Evolutionary conservation across 1,140 invertebrate species (phyloP).

Genomic region (Pseudomyrmex pallidus): DNA sequence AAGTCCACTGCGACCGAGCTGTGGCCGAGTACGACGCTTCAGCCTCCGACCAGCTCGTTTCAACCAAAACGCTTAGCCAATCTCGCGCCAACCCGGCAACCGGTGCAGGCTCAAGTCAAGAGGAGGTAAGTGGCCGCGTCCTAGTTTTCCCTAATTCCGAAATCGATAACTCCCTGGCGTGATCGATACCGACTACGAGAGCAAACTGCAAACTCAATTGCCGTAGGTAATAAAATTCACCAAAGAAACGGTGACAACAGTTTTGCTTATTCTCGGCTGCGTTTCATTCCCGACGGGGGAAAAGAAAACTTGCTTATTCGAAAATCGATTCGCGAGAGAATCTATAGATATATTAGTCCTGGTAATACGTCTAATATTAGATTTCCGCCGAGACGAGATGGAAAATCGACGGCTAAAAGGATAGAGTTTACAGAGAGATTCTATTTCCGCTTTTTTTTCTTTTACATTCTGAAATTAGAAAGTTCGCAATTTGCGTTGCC

Average conservation of each 20-base stretch:
- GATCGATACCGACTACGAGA: slow-evolving; percentile 42
- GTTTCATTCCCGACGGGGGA: too few relatives aligned
- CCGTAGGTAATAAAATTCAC: slow-evolving; percentile 20
- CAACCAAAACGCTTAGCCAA: slow-evolving; percentile 51
- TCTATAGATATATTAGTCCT: too few relatives aligned
- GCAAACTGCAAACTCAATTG: slow-evolving; percentile 10
- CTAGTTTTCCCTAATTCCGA: slow-evolving; percentile 53
- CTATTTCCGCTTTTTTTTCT: neutral
- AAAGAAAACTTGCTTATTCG: slow-evolving; percentile 9
- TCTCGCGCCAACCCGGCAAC: slow-evolving; percentile 46
- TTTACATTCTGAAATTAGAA: neutral
- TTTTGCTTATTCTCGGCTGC: too few relatives aligned
- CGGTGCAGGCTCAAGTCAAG: slow-evolving; percentile 68
- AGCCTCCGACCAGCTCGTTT: slow-evolving; percentile 57
- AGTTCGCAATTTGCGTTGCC: neutral
- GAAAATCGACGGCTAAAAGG: neutral
- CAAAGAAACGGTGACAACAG: neutral
- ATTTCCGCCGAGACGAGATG: slow-evolving; percentile 4
- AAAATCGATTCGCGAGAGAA: neutral
- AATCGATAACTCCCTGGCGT: slow-evolving; percentile 30
- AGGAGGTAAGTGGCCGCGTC: slow-evolving; percentile 74
- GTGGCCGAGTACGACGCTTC: slow-evolving; percentile 54
- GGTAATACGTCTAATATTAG: neutral
- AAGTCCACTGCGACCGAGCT: slow-evolving; percentile 42
- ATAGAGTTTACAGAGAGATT: neutral